These are phyloP conservation scores for Labia minor DNA, from an alignment of 2,888 invertebrate genomes.

Conservation along the genomic window DNA sequence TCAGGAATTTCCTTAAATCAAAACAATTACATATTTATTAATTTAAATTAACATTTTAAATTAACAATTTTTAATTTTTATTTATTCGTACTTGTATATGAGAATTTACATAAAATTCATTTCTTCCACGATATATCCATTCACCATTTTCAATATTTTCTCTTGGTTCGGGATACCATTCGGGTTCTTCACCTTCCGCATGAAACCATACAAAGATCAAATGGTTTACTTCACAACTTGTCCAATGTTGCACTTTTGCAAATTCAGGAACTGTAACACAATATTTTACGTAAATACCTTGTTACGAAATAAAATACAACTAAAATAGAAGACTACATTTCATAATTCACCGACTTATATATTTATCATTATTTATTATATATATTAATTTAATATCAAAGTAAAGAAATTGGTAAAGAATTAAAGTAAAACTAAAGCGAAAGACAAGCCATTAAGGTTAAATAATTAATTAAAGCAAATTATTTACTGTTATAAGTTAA, in stretches of 20 bases:
- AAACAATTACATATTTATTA: constrained; percentile 17
- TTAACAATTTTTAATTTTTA: constrained; percentile 2
- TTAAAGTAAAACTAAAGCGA: too few species aligned
- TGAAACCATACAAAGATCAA: constrained; percentile 77
- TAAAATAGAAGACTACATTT: too few species aligned
- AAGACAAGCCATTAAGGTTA: too few species aligned
- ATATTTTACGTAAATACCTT: too few species aligned
- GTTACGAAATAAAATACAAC: constrained; percentile 19
- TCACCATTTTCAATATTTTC: constrained; percentile 42
- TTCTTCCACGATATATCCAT: constrained; percentile 62
- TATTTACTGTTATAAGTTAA: too few species aligned
- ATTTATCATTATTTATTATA: too few species aligned
- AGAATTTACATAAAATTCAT: constrained; percentile 63
- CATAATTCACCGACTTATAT: too few species aligned
- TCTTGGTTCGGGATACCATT: constrained; percentile 52
- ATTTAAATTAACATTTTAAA: not conserved
- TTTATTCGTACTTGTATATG: constrained; percentile 68
- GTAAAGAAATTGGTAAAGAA: too few species aligned
- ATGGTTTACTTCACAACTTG: constrained; percentile 55
- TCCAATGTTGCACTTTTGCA: constrained; percentile 59
- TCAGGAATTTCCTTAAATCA: constrained; percentile 68
- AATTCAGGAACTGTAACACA: constrained; percentile 56
- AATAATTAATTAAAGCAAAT: too few species aligned
- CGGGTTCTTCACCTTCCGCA: constrained; percentile 54
- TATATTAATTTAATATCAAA: too few species aligned